Evolutionary conservation across 2,888 invertebrate species (phyloP).

Genomic region (Agrenia bidenticulata): DNA sequence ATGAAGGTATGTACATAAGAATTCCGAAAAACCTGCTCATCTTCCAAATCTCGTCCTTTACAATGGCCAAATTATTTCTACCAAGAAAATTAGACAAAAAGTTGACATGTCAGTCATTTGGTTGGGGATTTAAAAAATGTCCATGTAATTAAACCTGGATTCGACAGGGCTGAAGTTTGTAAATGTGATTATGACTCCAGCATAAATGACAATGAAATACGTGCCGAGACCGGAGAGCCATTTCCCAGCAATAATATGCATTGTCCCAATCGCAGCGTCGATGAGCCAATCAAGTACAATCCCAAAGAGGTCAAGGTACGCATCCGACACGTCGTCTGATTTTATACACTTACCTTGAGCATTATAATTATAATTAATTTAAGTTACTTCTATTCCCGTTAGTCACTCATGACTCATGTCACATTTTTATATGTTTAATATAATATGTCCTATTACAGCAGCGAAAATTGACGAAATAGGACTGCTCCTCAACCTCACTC

Average conservation of each 20-base stretch:
- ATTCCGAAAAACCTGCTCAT: constrained; percentile 18
- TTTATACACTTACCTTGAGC: too few relatives aligned
- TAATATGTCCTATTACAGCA: too few relatives aligned
- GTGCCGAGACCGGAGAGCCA: constrained; percentile 11
- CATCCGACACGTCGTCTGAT: too few relatives aligned
- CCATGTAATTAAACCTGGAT: not conserved
- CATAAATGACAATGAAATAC: constrained; percentile 20
- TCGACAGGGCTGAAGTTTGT: constrained; percentile 19
- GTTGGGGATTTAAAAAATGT: too few relatives aligned
- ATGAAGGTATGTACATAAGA: constrained; percentile 27
- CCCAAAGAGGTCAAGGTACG: too few relatives aligned
- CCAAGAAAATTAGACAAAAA: not conserved
- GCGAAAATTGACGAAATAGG: too few relatives aligned
- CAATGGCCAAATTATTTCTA: not conserved
- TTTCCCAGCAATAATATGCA: constrained; percentile 3
- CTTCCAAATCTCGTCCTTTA: constrained; percentile 16
- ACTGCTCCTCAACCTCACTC: too few relatives aligned
- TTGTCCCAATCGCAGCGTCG: constrained; percentile 11
- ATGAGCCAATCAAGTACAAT: constrained; percentile 21
- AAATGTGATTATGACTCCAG: constrained; percentile 24
- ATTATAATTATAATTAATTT: too few relatives aligned
- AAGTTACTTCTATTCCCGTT: too few relatives aligned
- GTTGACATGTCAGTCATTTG: not conserved
- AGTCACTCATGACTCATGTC: too few relatives aligned
- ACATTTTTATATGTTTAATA: too few relatives aligned